Evolutionary conservation across 2,113 vertebrate species (phyloP).

Genomic region (Thermophis baileyi): DNA sequence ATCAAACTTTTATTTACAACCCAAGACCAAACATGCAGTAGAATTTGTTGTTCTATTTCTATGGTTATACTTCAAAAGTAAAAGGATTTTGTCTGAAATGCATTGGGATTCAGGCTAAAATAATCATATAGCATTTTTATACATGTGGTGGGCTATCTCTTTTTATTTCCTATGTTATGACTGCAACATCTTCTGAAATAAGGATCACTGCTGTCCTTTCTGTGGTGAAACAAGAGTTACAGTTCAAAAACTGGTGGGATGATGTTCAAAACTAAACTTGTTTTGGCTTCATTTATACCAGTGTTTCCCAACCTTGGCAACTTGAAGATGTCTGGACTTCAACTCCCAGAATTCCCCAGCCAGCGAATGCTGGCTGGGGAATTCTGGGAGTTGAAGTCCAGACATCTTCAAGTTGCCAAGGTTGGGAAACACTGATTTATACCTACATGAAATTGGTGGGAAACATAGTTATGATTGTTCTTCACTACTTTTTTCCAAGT

Average conservation of each 20-base stretch:
- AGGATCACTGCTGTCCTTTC: neutral
- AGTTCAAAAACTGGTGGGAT: neutral
- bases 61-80: neutral
- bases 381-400: too few relatives aligned
- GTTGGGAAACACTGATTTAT: too few relatives aligned
- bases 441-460: neutral
- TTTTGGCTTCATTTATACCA: neutral
- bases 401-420: too few relatives aligned
- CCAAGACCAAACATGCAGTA: neutral
- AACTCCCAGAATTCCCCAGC: too few relatives aligned
- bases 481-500: neutral
- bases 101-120: neutral
- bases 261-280: neutral
- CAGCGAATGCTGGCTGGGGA: too few relatives aligned
- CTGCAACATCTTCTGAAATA: neutral
- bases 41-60: neutral
- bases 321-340: too few relatives aligned
- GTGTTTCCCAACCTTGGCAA: too few relatives aligned
- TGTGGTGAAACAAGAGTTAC: neutral
- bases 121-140: neutral
- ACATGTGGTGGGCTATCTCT: neutral
- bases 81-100: neutral
- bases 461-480: neutral
- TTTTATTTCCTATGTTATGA: neutral
- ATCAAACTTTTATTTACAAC: neutral